A percentile compares a stretch with the other conserved stretches of the same genome.
phyloP scores from a whole-genome alignment of 1,140 invertebrate species.

The Melipona quadrifasciata region DNA sequence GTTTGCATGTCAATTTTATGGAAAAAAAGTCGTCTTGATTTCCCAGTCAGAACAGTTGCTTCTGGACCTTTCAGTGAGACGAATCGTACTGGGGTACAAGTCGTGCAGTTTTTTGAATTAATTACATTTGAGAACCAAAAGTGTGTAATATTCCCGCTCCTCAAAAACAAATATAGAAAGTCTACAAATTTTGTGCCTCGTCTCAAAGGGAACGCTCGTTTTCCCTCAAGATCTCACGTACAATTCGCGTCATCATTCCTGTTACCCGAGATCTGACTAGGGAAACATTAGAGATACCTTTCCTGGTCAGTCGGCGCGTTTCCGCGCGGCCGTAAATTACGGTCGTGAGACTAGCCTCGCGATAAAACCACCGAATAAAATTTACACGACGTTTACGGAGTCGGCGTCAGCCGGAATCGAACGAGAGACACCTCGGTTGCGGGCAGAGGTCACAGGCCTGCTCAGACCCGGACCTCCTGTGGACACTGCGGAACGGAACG shows the following conservation, averaged over 20 bases:
- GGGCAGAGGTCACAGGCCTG: conserved; percentile 69
- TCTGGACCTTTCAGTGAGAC: too few species aligned
- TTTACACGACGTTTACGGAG: conserved; percentile 80
- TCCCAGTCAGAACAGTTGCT: too few species aligned
- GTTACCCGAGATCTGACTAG: neutral
- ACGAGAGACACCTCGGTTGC: conserved; percentile 77
- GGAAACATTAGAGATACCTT: neutral
- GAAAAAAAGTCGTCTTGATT: too few species aligned
- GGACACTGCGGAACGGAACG: conserved; percentile 66
- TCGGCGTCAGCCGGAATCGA: conserved; percentile 77
- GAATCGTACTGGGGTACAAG: too few species aligned
- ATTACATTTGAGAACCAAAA: too few species aligned
- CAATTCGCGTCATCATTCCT: neutral
- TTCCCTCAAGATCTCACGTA: neutral
- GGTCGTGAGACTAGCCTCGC: conserved; percentile 36
- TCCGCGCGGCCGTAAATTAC: conserved; percentile 73
- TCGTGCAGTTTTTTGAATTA: too few species aligned
- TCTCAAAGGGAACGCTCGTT: neutral
- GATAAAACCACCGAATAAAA: conserved; percentile 76
- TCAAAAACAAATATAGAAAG: too few species aligned
- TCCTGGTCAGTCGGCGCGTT: neutral
- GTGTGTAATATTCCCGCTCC: too few species aligned
- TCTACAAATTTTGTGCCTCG: neutral
- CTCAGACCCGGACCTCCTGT: conserved; percentile 75
- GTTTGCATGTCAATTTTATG: too few species aligned